Conservation (phyloP, 2,113 vertebrate species). For the Martes martes region DNA sequence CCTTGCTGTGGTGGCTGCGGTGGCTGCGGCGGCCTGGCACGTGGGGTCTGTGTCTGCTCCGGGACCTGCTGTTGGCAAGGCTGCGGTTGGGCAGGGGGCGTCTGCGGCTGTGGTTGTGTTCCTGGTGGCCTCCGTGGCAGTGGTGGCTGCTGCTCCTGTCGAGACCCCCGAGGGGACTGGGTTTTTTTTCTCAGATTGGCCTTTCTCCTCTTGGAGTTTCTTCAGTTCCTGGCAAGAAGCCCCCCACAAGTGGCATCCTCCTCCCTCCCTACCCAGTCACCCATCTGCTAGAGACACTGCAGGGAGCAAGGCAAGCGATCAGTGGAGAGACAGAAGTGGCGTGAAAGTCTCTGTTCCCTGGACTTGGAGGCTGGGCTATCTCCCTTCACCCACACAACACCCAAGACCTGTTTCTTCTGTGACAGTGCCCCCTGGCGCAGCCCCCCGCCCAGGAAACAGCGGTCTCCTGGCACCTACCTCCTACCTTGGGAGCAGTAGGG, state of each 20-base stretch:
- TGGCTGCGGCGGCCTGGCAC: rapidly evolving
- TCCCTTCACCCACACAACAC: neutral
- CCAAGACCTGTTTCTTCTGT: neutral
- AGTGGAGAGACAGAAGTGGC: neutral
- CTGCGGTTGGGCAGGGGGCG: rapidly evolving
- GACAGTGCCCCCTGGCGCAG: neutral
- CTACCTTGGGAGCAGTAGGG: neutral
- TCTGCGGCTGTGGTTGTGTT: too few species aligned
- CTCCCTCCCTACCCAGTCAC: neutral
- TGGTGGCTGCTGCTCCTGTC: neutral
- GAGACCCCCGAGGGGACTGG: neutral
- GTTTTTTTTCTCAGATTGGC: neutral
- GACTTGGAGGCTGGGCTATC: neutral
- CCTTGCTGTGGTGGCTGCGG: neutral
- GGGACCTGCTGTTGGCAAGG: rapidly evolving
- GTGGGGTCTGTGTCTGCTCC: neutral
- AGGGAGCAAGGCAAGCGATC: neutral
- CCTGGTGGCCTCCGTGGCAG: rapidly evolving
- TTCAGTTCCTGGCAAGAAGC: conserved; percentile 39
- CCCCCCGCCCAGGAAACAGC: neutral
- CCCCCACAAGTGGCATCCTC: neutral
- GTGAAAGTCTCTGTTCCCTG: neutral
- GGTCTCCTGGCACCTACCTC: neutral
- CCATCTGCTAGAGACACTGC: neutral
- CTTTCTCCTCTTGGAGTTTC: neutral